phyloP scores from a whole-genome alignment of 2,797 vertebrate genomes.

The Myotis myotis region DNA sequence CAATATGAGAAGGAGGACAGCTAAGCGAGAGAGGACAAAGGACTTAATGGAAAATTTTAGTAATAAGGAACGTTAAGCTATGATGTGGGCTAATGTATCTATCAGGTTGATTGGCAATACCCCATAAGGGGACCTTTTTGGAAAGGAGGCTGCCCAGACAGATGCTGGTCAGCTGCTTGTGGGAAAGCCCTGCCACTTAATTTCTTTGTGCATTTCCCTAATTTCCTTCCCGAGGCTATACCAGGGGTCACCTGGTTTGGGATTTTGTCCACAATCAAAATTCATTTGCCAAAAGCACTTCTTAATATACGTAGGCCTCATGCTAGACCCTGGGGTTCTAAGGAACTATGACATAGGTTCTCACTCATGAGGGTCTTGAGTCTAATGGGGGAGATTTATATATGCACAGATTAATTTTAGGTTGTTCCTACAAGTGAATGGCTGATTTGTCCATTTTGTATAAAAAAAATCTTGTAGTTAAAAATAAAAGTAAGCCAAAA shows the following conservation, averaged over 20 bases:
- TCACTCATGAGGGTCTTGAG: background rate
- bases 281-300: background rate
- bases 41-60: background rate
- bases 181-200: background rate
- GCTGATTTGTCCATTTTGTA: background rate
- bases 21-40: background rate
- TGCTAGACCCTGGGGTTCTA: background rate
- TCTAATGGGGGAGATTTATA: background rate
- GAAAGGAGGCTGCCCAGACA: background rate
- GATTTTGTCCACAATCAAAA: background rate
- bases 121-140: background rate
- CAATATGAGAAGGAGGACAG: background rate
- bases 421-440: background rate
- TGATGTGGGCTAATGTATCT: background rate
- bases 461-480: background rate
- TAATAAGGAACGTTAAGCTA: background rate
- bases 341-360: background rate
- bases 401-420: background rate
- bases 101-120: background rate
- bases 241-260: background rate
- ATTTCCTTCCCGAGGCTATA: background rate
- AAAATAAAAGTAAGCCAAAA: constrained; percentile 18
- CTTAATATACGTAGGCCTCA: background rate
- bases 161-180: background rate
- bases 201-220: background rate